Conservation (phyloP, 2,888 invertebrate genomes). For the Clunio marinus region DNA sequence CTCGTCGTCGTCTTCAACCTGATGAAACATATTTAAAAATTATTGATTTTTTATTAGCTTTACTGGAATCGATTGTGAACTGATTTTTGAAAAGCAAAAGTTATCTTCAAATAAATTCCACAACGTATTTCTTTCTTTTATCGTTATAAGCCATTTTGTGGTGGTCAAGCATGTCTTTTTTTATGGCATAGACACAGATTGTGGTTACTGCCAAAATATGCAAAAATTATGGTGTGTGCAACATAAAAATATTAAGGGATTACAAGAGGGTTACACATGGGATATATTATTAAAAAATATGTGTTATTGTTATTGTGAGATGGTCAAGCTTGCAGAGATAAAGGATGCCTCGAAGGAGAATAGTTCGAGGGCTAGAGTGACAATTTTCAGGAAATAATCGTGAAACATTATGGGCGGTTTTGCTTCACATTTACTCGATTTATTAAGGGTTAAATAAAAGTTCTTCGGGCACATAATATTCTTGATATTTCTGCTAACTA, state of each 20-base stretch:
- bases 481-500: too few species aligned
- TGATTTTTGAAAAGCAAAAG: not conserved
- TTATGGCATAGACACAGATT: conserved; percentile 35
- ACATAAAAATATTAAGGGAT: conserved; percentile 29
- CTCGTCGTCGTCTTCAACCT: not conserved
- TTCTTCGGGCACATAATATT: too few species aligned
- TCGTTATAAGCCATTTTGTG: not conserved
- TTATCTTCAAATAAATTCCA: too few species aligned
- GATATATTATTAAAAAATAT: conserved; percentile 30
- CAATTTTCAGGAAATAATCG: conserved; percentile 34
- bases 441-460: not conserved
- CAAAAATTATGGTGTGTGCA: conserved; percentile 38
- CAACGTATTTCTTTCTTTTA: too few species aligned
- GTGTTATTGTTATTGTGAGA: conserved; percentile 31
- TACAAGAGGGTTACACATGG: conserved; percentile 26
- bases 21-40: conserved; percentile 22
- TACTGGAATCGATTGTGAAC: not conserved
- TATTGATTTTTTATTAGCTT: conserved; percentile 28
- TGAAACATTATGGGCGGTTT: conserved; percentile 31
- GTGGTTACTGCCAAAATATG: conserved; percentile 32
- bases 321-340: conserved; percentile 36
- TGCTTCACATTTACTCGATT: conserved; percentile 3
- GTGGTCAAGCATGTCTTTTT: conserved; percentile 21
- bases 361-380: not conserved
- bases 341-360: conserved; percentile 12